A percentile compares a stretch with the other conserved stretches of the same genome.
Evolutionary conservation across 2,797 vertebrate species (phyloP).

Genomic region (Propithecus deckenii): DNA sequence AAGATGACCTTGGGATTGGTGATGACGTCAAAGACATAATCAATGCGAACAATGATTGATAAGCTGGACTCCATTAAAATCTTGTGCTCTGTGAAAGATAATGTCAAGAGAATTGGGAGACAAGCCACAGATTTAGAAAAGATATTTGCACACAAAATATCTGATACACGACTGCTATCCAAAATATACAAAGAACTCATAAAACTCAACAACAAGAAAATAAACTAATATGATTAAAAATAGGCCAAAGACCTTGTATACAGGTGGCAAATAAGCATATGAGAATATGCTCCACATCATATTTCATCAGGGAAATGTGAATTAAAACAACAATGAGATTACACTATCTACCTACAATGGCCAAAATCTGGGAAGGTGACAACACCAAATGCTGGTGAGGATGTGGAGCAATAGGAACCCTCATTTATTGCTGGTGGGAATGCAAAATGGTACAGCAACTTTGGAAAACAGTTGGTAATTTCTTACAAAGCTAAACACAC

Average conservation of each 20-base stretch:
- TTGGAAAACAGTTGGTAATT: not conserved
- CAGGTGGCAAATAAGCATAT: not conserved
- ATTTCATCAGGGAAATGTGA: not conserved
- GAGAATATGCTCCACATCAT: not conserved
- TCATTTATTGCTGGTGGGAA: not conserved
- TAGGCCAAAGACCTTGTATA: not conserved
- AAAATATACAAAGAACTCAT: not conserved
- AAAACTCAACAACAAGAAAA: not conserved
- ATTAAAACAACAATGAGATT: not conserved
- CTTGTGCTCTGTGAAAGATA: not conserved
- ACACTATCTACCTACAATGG: not conserved
- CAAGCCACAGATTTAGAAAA: not conserved
- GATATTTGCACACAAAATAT: not conserved
- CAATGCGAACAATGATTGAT: not conserved
- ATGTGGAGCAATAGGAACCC: not conserved
- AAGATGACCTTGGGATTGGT: not conserved
- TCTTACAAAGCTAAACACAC: not conserved
- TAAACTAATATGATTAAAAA: not conserved
- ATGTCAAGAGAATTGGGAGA: not conserved
- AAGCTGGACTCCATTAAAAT: not conserved
- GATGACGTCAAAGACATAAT: not conserved
- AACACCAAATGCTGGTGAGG: no score
- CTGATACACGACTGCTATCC: not conserved
- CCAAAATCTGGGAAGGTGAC: not conserved
- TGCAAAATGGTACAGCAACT: not conserved